A percentile compares a stretch with the other conserved stretches of the same genome.
Evolutionary conservation across 23 tunicate genomes (phyloP).

Genomic region (Diplosoma virens): DNA sequence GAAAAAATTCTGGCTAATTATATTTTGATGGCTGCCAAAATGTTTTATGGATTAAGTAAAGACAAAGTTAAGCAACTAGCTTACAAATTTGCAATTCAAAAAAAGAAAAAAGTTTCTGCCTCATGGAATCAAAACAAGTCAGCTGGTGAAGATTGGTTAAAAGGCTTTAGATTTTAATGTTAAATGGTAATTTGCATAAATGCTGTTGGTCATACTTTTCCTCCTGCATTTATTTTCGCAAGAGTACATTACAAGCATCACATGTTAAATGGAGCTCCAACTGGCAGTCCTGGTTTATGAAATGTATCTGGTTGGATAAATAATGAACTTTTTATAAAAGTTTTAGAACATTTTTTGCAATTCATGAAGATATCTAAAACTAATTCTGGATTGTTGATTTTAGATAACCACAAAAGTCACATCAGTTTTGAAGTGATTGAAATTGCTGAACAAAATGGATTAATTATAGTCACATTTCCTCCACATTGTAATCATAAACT

Average conservation of each 20-base stretch:
- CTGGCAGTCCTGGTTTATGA: conserved; percentile 2
- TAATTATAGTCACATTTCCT: conserved; percentile 31
- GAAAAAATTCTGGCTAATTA: too few species aligned
- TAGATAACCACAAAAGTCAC: conserved; percentile 12
- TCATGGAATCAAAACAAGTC: too few species aligned
- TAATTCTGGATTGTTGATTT: conserved; percentile 6
- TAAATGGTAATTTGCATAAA: too few species aligned
- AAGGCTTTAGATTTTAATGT: too few species aligned
- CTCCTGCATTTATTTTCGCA: conserved; percentile 15
- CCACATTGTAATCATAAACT: conserved; percentile 39
- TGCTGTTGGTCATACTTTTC: conserved; percentile 7
- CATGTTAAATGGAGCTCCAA: conserved; percentile 4
- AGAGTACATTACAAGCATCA: neutral
- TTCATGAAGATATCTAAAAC: conserved; percentile 4
- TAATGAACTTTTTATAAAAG: neutral
- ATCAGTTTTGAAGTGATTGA: conserved; percentile 1
- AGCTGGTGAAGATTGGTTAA: too few species aligned
- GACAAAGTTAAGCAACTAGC: too few species aligned
- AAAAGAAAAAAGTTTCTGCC: too few species aligned
- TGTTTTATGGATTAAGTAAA: too few species aligned
- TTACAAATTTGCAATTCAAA: too few species aligned
- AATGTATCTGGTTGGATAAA: conserved; percentile 14
- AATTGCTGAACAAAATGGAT: conserved; percentile 21
- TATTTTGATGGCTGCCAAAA: too few species aligned
- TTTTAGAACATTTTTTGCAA: conserved; percentile 10